These are phyloP conservation scores for Anarsia innoxiella DNA, from an alignment of 2,888 invertebrate species.

Conservation along the genomic window DNA sequence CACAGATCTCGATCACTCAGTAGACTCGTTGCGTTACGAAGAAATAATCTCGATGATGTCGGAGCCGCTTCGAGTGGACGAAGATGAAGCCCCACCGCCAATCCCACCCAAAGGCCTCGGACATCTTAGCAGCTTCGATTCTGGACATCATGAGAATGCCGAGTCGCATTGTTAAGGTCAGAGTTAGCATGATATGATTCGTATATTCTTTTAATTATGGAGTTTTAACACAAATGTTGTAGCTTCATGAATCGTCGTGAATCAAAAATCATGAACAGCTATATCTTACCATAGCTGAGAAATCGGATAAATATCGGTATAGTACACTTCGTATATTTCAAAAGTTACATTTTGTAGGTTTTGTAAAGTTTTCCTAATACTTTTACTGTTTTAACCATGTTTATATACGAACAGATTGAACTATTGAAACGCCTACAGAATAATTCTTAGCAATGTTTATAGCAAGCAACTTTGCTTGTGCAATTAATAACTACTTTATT, in stretches of 20 bases:
- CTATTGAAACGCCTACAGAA: conserved; percentile 2
- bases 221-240: no score
- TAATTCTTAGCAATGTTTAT: not conserved
- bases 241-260: no score
- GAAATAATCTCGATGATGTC: conserved; percentile 70
- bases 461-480: not conserved
- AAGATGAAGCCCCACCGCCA: conserved; percentile 60
- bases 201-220: no score
- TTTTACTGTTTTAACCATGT: no score
- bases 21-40: conserved; percentile 64
- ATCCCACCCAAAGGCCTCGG: conserved; percentile 66
- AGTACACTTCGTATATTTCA: no score
- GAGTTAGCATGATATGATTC: no score
- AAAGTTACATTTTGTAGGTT: no score
- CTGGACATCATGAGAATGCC: conserved; percentile 62
- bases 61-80: conserved; percentile 54
- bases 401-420: no score
- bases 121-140: conserved; percentile 65
- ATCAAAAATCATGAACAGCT: no score
- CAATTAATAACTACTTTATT: conserved; percentile 4
- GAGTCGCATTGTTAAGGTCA: conserved; percentile 47
- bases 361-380: no score
- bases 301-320: no score
- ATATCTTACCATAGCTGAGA: no score
- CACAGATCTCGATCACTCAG: conserved; percentile 54